Conservation (phyloP, 2,888 invertebrate genomes). For the Patella depressa region DNA sequence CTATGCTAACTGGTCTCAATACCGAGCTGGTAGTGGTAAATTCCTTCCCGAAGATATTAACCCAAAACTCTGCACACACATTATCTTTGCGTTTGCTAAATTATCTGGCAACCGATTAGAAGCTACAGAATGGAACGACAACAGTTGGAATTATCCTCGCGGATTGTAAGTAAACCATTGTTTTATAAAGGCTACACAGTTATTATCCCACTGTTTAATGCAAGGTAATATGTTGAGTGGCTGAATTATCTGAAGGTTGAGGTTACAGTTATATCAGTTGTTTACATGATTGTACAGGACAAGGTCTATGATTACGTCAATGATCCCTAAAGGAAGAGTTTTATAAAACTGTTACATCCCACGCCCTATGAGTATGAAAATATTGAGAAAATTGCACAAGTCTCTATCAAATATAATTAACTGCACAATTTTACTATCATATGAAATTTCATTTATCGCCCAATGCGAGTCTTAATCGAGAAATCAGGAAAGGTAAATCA, state of each 20-base stretch:
- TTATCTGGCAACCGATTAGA: constrained; percentile 93
- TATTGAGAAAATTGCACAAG: neutral
- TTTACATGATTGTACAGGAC: too few relatives aligned
- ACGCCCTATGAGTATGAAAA: too few relatives aligned
- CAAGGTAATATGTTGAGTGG: too few relatives aligned
- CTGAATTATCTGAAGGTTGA: too few relatives aligned
- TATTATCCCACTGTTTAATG: neutral
- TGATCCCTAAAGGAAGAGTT: too few relatives aligned
- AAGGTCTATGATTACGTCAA: too few relatives aligned
- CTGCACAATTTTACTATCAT: neutral
- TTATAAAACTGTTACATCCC: too few relatives aligned
- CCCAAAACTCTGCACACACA: constrained; percentile 93
- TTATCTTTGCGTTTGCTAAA: constrained; percentile 98
- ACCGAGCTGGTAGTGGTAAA: constrained; percentile 90
- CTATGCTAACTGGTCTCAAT: constrained; percentile 99
- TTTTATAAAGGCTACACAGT: neutral
- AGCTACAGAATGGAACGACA: constrained; percentile 94
- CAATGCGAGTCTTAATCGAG: too few relatives aligned
- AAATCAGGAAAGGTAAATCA: too few relatives aligned
- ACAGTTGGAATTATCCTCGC: constrained; percentile 66
- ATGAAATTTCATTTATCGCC: too few relatives aligned
- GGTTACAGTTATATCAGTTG: too few relatives aligned
- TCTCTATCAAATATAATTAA: neutral
- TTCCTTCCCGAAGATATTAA: constrained; percentile 95
- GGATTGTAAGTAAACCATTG: constrained; percentile 28